Conservation (phyloP, 2,888 invertebrate genomes). For the Meandrusa payeni region DNA sequence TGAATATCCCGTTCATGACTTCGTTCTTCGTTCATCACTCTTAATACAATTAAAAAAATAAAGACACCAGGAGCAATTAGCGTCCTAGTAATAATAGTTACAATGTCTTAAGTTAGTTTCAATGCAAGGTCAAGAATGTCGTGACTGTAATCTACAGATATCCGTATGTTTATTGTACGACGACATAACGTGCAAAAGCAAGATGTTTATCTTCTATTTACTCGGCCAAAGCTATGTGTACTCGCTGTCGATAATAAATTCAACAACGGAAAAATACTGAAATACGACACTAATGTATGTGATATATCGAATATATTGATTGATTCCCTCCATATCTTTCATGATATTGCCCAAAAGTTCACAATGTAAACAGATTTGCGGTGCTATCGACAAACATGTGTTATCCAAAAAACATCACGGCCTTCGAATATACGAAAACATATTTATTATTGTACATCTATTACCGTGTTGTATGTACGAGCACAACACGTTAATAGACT, state of each 20-base stretch:
- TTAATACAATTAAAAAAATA: too few relatives aligned
- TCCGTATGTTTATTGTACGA: slow-evolving; percentile 11
- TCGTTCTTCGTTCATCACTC: too few relatives aligned
- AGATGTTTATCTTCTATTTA: slow-evolving; percentile 21
- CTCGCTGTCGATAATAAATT: slow-evolving; percentile 28
- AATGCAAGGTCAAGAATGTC: too few relatives aligned
- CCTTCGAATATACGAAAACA: slow-evolving; percentile 16
- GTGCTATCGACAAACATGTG: slow-evolving; percentile 25
- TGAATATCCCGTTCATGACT: too few relatives aligned
- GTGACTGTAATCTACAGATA: slow-evolving; percentile 6
- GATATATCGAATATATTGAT: slow-evolving; percentile 25
- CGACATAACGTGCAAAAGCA: slow-evolving; percentile 15
- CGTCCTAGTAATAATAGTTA: too few relatives aligned
- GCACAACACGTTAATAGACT: too few relatives aligned
- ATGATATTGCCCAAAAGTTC: slow-evolving; percentile 19
- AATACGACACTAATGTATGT: slow-evolving; percentile 21
- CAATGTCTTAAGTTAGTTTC: too few relatives aligned
- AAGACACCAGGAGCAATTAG: too few relatives aligned
- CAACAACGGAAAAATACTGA: slow-evolving; percentile 31
- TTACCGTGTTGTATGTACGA: too few relatives aligned
- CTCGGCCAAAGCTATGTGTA: slow-evolving; percentile 19
- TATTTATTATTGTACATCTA: slow-evolving; percentile 4
- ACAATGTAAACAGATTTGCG: slow-evolving; percentile 29
- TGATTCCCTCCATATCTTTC: slow-evolving; percentile 26
- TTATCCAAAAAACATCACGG: slow-evolving; percentile 20